Base-by-base conservation (phyloP, 53 echinoderm and acorn worm genomes). In the Henricia sp. region DNA sequence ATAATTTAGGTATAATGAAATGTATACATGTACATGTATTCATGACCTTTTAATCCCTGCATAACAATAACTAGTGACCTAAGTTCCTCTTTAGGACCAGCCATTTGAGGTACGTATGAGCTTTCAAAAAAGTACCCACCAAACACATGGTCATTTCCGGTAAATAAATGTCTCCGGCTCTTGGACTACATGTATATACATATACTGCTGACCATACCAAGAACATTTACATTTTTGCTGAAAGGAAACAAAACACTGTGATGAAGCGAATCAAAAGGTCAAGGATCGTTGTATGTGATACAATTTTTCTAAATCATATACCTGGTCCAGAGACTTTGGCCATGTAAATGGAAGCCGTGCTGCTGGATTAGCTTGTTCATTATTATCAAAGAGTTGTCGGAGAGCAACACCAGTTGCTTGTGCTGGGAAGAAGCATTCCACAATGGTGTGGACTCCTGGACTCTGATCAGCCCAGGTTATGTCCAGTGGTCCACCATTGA, bases 401-500 rank as follows among this genome's bases (percentile, higher is more conserved):
- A 94, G 43, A 6, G 94, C 89, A 28, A 75, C 88, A 16, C 96
- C 96, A 8, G 96, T 93, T 1, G 91, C 91, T 58, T 96, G 96
- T 11, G 82, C 77, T 2, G 96, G 96, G 83, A 89, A 93, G 90
- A 93, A 93, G 48, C 96, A 96, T 67, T 93, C 93, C 2, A 96
- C 90, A n/a, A 96, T 96, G 27, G 88, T 91, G 68, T 82, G 86
- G 20, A 96, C 88, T 4, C 57, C 60, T 13, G 87, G 73, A 50
- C 77, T 89, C 19, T 82, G 3, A 54, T 89, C 67, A 27, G 93
- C 93, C 93, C 93, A 93, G 50, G 53, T 83, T 37, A 96, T 91
- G 69, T 93, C 91, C 10, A 96, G 77, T 11, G 96, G 96, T 26
- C 96, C 96, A 84, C 91, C 96, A 37, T 93, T 93, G 88, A 96